Base-by-base conservation (phyloP, 2,797 vertebrate species). In the Momotus momota region DNA sequence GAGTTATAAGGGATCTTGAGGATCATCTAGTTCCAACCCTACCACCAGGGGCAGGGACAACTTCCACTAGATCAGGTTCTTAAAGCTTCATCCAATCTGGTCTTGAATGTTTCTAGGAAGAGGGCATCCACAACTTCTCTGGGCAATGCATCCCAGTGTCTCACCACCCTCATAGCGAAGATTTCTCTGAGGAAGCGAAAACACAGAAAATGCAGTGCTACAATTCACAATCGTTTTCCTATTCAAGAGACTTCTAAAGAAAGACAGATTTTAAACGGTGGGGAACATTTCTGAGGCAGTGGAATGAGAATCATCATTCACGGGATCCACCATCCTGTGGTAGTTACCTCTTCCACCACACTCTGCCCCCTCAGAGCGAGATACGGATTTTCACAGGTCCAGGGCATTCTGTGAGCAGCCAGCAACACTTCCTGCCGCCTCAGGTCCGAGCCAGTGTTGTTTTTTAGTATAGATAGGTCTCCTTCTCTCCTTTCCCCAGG, bases 341-440 rank as follows among this genome's bases (percentile, higher is more conserved):
- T 45, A 54, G 16, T 29, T 21, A 31, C n/a, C 33, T 70, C 48
- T 35, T 29, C 6, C 4, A 20, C 31, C 0, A 3, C 18, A 51
- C 16, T 10, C n/a, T 62, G 33, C 22, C 4, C 43, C n/a, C 7
- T 21, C 12, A 19, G 25, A 87, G 22, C 0, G 1, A 66, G 17
- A 61, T 23, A 33, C 0, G 2, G 38, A 45, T 11, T 66, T 51
- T 41, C 35, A 22, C 0, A 17, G 48, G 22, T 21, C 49, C 23
- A 27, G 57, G 14, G 7, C 21, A 35, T 23, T 1, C 23, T 31
- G 49, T 20, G 16, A 81, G 33, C 29, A 83, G 26, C 26, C 69
- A 73, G 62, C 23, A 60, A 31, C 13, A 10, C 6, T 14, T 66
- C 16, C 43, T 78, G 18, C 19, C 48, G 31, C 31, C 26, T 41